A percentile compares a stretch with the other conserved stretches of the same genome.
Conservation (phyloP, 2,888 invertebrate genomes). For the Cacoxenus indagator region DNA sequence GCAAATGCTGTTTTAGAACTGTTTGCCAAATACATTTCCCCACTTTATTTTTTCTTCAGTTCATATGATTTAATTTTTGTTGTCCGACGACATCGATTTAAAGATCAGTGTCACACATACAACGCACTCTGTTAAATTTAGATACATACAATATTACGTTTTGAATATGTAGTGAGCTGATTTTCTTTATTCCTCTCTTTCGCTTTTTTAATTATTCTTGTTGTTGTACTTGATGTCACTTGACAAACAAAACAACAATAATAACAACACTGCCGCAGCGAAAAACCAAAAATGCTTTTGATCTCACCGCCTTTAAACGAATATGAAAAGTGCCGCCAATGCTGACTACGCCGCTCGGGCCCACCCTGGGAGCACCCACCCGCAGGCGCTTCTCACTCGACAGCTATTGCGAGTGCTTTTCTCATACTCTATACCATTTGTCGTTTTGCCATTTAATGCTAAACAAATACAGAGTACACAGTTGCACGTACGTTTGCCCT, state of each 20-base stretch:
- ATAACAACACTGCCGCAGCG: conserved; percentile 35
- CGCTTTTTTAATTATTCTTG: conserved; percentile 30
- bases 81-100: too few relatives aligned
- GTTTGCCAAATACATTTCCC: too few relatives aligned
- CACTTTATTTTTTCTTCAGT: too few relatives aligned
- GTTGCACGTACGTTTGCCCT: background rate
- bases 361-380: conserved; percentile 7
- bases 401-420: background rate
- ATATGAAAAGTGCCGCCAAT: conserved; percentile 58
- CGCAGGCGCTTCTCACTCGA: conserved; percentile 16
- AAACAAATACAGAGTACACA: conserved; percentile 4
- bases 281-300: conserved; percentile 57
- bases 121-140: too few relatives aligned
- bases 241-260: conserved; percentile 42
- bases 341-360: too few relatives aligned
- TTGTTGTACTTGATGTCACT: conserved; percentile 35
- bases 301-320: conserved; percentile 55
- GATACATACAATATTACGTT: conserved; percentile 11
- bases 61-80: too few relatives aligned
- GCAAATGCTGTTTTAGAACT: too few relatives aligned
- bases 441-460: conserved; percentile 18
- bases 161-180: conserved; percentile 10
- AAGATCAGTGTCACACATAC: too few relatives aligned
- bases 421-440: background rate
- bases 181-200: conserved; percentile 2